Conservation (phyloP, 2,113 vertebrate genomes). For the Archocentrus centrarchus region DNA sequence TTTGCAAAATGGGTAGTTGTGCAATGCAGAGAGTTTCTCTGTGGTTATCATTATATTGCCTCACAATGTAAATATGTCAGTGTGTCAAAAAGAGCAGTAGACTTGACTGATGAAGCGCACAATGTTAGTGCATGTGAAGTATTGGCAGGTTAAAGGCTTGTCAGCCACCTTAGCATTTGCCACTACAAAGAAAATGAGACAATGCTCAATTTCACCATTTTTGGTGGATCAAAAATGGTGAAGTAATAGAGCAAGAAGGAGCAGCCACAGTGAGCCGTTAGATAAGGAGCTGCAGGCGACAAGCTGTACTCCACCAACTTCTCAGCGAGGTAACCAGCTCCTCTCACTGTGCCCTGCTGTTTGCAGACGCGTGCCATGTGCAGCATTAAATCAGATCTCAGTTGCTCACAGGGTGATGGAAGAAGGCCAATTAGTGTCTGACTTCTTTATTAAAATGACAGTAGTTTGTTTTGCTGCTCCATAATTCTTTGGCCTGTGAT, state of each 20-base stretch:
- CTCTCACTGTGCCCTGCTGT: not conserved
- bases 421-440: not conserved
- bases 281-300: conserved; percentile 5
- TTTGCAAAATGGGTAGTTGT: too few relatives aligned
- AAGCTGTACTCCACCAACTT: not conserved
- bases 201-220: not conserved
- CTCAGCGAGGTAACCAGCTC: not conserved
- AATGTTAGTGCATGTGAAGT: not conserved
- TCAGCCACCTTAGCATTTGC: not conserved
- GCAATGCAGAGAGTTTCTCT: not conserved
- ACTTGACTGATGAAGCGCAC: not conserved
- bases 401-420: not conserved
- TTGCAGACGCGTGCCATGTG: not conserved
- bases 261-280: not conserved
- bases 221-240: not conserved
- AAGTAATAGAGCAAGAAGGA: not conserved
- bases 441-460: not conserved
- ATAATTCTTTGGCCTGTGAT: not conserved
- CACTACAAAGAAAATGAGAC: not conserved
- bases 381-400: conserved; percentile 2
- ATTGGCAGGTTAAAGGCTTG: not conserved
- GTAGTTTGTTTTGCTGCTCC: not conserved
- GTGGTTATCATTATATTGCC: not conserved
- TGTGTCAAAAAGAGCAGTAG: not conserved
- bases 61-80: too few relatives aligned